Base-by-base conservation (phyloP, 2,113 vertebrate genomes). In the Centropus bengalensis region DNA sequence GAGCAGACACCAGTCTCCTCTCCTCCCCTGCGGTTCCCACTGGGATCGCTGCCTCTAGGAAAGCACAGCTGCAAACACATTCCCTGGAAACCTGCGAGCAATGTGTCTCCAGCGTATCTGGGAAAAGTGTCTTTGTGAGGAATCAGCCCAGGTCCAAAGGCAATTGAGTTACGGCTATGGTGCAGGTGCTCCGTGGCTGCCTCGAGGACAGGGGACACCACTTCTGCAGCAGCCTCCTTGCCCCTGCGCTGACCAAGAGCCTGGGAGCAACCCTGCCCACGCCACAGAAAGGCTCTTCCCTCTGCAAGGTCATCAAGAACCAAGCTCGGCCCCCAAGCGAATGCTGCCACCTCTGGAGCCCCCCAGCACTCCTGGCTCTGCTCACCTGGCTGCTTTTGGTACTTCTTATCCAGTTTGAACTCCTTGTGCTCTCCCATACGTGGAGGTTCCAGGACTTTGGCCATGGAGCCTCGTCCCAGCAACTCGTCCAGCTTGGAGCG, bases 401-500 rank as follows among this genome's bases (percentile, higher is more conserved):
- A 91, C 66, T 97, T 97, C 74, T 88, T 84, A 84, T 98, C 94
- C 67, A 93, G 95, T 45, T 92, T 82, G 83, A 97, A 91, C 12
- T 98, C 97, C 58, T 96, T 98, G 69, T 36, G 92, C 79, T 98
- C 97, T 11, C 97, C 98, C 1, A 95, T 90, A 13, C 69, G 86
- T 0, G 98, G 98, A 58, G 81, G 93, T 75, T 98, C 97, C 47
- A 98, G 96, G 47, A 98, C 96, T 60, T 89, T 98, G 75, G 97
- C 58, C 15, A 97, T 88, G 0, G 98, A 97, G 52, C 98, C 94
- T 73, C 96, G 95, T 47, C 98, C 98, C 76, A 99, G 94, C 71
- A 99, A 98, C 87, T 99, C 98, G 27, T 99, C 98, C 40, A 99
- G 96, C 95, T 97, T 98, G 27, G 98, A 98, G 12, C 98, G 98